Percentiles rank a stretch among this genome's conserved stretches.
phyloP scores from a whole-genome alignment of 2,888 invertebrate genomes.

The Cylloceria caligata region DNA sequence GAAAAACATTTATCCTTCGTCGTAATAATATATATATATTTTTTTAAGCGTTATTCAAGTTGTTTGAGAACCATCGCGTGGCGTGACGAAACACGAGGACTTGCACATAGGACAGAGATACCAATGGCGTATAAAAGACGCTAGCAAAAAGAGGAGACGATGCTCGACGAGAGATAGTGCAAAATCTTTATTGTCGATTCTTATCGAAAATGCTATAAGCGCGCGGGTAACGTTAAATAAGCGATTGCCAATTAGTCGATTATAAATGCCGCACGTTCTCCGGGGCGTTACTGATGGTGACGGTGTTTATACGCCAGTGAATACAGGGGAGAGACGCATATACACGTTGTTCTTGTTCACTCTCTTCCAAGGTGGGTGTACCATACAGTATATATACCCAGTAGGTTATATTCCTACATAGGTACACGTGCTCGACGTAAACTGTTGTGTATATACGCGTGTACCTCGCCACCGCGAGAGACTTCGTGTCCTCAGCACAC shows the following conservation, averaged over 20 bases:
- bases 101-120: slow-evolving; percentile 5
- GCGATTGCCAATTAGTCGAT: slow-evolving; percentile 73
- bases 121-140: slow-evolving; percentile 27
- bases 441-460: slow-evolving; percentile 60
- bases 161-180: slow-evolving; percentile 50
- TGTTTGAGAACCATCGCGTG: slow-evolving; percentile 52
- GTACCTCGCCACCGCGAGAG: slow-evolving; percentile 50
- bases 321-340: background rate
- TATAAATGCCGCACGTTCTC: slow-evolving; percentile 68
- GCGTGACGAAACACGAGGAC: slow-evolving; percentile 44
- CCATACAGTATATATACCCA: background rate
- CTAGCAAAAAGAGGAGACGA: slow-evolving; percentile 45
- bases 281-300: slow-evolving; percentile 63
- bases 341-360: slow-evolving; percentile 38
- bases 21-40: background rate
- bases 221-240: slow-evolving; percentile 66
- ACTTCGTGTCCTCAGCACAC: slow-evolving; percentile 44
- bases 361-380: slow-evolving; percentile 55
- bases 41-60: background rate
- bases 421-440: slow-evolving; percentile 62
- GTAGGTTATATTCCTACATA: slow-evolving; percentile 25
- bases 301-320: slow-evolving; percentile 43
- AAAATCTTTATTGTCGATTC: slow-evolving; percentile 68
- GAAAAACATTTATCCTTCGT: background rate
- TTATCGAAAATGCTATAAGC: slow-evolving; percentile 66